Conservation (phyloP, 35 echinoderm and acorn worm species). For the Anneissia japonica region DNA sequence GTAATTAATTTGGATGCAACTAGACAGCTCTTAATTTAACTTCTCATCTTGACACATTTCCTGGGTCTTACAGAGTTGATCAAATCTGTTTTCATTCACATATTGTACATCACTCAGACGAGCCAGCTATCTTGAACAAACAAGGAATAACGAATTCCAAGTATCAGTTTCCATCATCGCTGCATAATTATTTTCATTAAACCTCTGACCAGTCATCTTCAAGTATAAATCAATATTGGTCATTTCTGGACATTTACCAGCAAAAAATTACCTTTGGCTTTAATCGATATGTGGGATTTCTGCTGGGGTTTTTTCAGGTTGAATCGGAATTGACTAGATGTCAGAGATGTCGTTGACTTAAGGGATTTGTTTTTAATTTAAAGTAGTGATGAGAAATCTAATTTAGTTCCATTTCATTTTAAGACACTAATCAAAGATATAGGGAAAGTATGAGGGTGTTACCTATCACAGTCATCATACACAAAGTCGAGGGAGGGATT, state of each 20-base stretch:
- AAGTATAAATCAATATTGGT: neutral
- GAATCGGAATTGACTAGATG: no score
- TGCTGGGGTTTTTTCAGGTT: no score
- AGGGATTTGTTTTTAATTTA: no score
- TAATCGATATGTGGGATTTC: no score
- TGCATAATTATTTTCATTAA: neutral
- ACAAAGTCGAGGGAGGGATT: no score
- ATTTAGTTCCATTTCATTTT: no score
- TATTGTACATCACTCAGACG: neutral
- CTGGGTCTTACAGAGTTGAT: neutral
- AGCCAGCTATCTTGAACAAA: neutral
- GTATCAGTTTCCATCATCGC: neutral
- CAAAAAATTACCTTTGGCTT: no score
- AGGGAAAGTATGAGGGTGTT: no score
- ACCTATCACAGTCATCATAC: no score
- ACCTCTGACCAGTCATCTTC: neutral
- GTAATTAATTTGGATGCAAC: neutral
- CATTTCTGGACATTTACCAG: neutral
- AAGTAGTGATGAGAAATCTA: no score
- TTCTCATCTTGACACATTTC: neutral
- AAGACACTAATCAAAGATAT: no score
- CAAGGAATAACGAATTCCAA: neutral
- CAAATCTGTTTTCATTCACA: neutral
- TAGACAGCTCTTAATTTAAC: neutral
- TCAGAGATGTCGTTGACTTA: no score